Conservation (phyloP, 2,888 invertebrate genomes). For the Proisotoma minuta region DNA sequence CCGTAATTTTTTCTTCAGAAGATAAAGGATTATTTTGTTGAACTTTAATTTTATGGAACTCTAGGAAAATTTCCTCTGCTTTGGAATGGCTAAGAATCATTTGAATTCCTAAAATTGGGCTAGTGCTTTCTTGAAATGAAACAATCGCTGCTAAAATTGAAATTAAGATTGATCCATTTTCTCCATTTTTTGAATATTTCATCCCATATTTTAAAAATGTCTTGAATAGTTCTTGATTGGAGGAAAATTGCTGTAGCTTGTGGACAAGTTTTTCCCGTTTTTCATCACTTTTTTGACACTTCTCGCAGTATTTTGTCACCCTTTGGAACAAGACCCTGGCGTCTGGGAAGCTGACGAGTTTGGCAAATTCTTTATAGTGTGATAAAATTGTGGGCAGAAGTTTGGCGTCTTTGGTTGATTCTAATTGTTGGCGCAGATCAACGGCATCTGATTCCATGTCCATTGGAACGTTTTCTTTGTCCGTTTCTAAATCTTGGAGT, state of each 20-base stretch:
- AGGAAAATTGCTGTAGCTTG: conserved; percentile 16
- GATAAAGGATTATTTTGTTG: neutral
- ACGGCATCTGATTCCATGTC: no score
- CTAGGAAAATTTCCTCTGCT: conserved; percentile 32
- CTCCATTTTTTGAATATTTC: conserved; percentile 16
- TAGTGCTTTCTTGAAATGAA: conserved; percentile 8
- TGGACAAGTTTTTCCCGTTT: conserved; percentile 10
- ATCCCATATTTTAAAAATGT: conserved; percentile 30
- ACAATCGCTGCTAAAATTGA: conserved; percentile 17
- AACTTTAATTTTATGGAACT: conserved; percentile 16
- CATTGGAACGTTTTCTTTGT: no score
- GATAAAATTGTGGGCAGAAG: no score
- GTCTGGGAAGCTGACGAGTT: neutral
- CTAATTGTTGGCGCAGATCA: no score
- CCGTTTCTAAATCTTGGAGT: no score
- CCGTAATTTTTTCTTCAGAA: neutral
- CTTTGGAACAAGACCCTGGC: neutral
- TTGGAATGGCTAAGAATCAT: conserved; percentile 34
- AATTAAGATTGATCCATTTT: conserved; percentile 11
- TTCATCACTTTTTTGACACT: neutral
- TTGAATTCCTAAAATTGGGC: conserved; percentile 32
- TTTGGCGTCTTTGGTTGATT: no score
- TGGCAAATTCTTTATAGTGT: neutral
- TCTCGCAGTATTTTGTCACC: neutral
- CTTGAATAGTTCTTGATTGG: conserved; percentile 24